Percentiles rank a stretch among this genome's conserved stretches.
Evolutionary conservation across 2,888 invertebrate genomes (phyloP).

Genomic region (Mactromeris polynyma): DNA sequence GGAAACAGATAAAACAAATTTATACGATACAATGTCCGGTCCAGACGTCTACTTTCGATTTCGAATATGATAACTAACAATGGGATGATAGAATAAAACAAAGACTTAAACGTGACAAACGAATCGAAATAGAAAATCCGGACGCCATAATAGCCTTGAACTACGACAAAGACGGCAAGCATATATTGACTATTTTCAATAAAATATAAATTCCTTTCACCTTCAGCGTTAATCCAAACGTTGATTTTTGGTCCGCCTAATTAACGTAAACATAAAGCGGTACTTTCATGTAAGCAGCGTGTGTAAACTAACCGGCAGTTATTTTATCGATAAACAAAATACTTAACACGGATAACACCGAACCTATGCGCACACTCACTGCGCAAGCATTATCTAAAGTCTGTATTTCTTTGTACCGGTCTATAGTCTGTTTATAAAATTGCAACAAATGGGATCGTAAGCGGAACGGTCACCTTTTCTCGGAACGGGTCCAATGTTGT

Average conservation of each 20-base stretch:
- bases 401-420: not conserved
- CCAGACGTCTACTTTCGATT: slow-evolving; percentile 4
- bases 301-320: slow-evolving; percentile 43
- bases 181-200: not conserved
- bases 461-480: not conserved
- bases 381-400: slow-evolving; percentile 34
- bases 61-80: not conserved
- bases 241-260: not conserved
- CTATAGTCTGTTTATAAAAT: not conserved
- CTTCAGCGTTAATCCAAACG: not conserved
- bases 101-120: not conserved
- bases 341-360: slow-evolving; percentile 21
- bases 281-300: slow-evolving; percentile 41
- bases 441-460: not conserved
- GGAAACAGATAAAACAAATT: too few relatives aligned
- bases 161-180: not conserved
- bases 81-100: not conserved
- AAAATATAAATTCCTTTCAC: not conserved
- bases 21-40: too few relatives aligned
- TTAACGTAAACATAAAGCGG: slow-evolving; percentile 32
- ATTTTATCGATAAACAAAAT: slow-evolving; percentile 39
- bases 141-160: slow-evolving; percentile 44
- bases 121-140: not conserved
- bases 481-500: not conserved
- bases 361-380: slow-evolving; percentile 26